Base-by-base conservation (phyloP, 2,797 vertebrate species). In the Enteromius fasciolatus region DNA sequence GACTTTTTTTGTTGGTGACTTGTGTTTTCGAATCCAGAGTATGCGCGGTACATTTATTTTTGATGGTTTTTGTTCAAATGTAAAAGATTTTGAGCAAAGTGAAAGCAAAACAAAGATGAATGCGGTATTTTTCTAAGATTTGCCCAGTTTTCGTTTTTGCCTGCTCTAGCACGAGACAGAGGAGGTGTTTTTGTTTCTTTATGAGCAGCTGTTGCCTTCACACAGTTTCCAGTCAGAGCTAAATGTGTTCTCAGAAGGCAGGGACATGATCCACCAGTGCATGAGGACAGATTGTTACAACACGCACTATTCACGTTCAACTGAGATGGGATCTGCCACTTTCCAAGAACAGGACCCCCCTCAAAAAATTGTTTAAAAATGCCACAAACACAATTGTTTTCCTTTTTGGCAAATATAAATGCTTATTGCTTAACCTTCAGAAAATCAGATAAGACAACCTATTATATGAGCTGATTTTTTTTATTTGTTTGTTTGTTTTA, bases 211-310 rank as follows among this genome's bases (percentile, higher is more conserved):
- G 70, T 76, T 70, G 44, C 64, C 44, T 33, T 82, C 70, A 67
- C 46, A 64, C 33, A 64, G 70, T 54, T 82, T 82, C 61, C 61
- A 75, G 61, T 50, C 31, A 75, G 59, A 20, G 79, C 74, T 78
- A 31, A 33, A 48, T 28, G 12, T 33, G 67, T 77, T 85, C 80
- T 74, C 75, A 50, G 75, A 82, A 82, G 76, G 72, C 44, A 66
- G 48, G 57, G 61, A 50, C 25, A 48, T 39, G 17, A 68, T 69
- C 67, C 59, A 54, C 75, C 33, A 39, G 44, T 41, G 61, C 70
- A 52, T 57, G 75, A 36, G 85, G 33, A 61, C 57, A 73, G 20
- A 57, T 9, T 23, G 11, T 33, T 74, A 36, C 33, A 46, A 33
- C 50, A 28, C 46, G 15, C 25, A 74, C 23, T 18, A 61, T 39